These are phyloP conservation scores for Phalacrocorax carbo DNA, from an alignment of 2,113 vertebrate species.

Conservation along the genomic window DNA sequence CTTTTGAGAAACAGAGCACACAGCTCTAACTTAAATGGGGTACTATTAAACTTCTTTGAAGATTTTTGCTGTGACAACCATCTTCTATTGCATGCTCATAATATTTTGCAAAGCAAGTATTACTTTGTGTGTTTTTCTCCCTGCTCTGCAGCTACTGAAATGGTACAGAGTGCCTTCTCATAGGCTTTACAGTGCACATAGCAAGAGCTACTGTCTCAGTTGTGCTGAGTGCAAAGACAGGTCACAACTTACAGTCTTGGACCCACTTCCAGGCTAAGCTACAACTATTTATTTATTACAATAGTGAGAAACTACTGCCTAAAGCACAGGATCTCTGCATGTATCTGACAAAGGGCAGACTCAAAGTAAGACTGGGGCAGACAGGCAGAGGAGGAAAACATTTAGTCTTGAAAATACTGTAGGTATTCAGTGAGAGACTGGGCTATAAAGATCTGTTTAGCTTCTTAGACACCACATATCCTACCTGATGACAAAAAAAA, in stretches of 20 bases:
- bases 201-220: neutral
- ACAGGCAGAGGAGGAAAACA: neutral
- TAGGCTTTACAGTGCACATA: fast-evolving
- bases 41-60: neutral
- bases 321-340: neutral
- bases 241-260: neutral
- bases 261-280: neutral
- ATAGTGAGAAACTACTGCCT: neutral
- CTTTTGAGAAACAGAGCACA: neutral
- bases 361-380: neutral
- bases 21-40: neutral
- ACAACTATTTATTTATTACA: neutral
- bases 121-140: neutral
- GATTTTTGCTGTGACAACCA: neutral
- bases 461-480: no score
- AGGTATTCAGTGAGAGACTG: neutral
- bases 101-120: neutral
- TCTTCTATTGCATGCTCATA: neutral
- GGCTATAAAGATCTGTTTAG: neutral
- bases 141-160: neutral
- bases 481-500: neutral
- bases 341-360: neutral
- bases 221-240: neutral
- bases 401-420: neutral
- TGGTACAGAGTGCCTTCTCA: neutral